Conservation (phyloP, 2,113 vertebrate species). For the Eupsittula cactorum region DNA sequence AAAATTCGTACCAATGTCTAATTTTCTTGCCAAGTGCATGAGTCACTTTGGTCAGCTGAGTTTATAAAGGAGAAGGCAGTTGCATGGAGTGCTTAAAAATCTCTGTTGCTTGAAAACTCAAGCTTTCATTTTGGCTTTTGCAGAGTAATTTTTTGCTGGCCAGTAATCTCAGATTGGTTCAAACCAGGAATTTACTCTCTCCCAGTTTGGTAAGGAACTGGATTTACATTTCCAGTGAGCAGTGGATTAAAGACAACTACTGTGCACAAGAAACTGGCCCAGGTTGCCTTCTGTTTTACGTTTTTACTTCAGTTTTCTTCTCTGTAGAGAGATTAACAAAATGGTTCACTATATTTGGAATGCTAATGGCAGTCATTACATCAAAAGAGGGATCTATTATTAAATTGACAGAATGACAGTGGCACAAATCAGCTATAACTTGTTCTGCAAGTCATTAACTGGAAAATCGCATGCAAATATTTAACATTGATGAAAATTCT, state of each 20-base stretch:
- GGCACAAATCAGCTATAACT: neutral
- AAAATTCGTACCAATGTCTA: neutral
- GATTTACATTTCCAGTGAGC: neutral
- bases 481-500: constrained; percentile 57
- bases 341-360: constrained; percentile 52
- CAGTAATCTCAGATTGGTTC: neutral
- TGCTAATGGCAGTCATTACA: constrained; percentile 60
- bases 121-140: neutral
- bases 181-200: neutral
- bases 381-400: constrained; percentile 54
- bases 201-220: neutral
- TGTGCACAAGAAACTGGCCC: neutral
- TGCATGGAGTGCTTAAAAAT: neutral
- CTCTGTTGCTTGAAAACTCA: neutral
- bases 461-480: constrained; percentile 48
- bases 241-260: neutral
- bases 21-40: neutral
- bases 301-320: constrained; percentile 14
- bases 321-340: constrained; percentile 17
- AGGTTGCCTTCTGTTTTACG: neutral
- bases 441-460: constrained; percentile 48
- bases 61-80: neutral
- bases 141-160: neutral
- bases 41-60: neutral
- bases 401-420: constrained; percentile 44